phyloP scores from a whole-genome alignment of 2,888 invertebrate genomes.

The Ethmia dodecea region DNA sequence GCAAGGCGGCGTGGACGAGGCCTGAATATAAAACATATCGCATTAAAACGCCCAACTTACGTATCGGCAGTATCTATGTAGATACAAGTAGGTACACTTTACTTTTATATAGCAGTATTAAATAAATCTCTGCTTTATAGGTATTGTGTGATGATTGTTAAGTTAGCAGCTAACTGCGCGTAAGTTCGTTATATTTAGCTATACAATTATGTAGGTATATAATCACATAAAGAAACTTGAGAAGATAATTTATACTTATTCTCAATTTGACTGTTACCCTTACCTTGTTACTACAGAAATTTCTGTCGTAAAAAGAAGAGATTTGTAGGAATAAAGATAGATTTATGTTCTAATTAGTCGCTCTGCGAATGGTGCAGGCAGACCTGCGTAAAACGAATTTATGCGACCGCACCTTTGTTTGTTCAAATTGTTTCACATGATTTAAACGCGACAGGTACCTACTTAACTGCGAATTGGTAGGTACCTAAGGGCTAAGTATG shows the following conservation, averaged over 20 bases:
- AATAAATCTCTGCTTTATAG: no score
- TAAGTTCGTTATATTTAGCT: no score
- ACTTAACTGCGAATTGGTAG: no score
- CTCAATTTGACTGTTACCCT: no score
- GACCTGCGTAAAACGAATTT: constrained; percentile 60
- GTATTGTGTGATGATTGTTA: no score
- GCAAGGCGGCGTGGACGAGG: constrained; percentile 49
- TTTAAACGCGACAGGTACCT: constrained; percentile 45
- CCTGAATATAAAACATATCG: constrained; percentile 60
- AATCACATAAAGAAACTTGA: no score
- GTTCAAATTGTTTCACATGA: constrained; percentile 54
- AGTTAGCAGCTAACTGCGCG: no score
- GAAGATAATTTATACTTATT: no score
- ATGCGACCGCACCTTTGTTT: constrained; percentile 56
- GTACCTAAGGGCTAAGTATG: no score
- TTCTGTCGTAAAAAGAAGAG: constrained; percentile 47
- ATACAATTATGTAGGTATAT: no score
- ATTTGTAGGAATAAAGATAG: constrained; percentile 52
- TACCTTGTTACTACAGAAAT: no score
- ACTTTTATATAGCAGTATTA: no score
- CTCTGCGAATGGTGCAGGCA: constrained; percentile 38
- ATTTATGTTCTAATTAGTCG: constrained; percentile 70
- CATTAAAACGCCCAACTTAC: constrained; percentile 43
- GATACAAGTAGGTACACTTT: neutral
- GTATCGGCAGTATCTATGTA: constrained; percentile 1